Base-by-base conservation (phyloP, 2,113 vertebrate species). In the Microcebus murinus region DNA sequence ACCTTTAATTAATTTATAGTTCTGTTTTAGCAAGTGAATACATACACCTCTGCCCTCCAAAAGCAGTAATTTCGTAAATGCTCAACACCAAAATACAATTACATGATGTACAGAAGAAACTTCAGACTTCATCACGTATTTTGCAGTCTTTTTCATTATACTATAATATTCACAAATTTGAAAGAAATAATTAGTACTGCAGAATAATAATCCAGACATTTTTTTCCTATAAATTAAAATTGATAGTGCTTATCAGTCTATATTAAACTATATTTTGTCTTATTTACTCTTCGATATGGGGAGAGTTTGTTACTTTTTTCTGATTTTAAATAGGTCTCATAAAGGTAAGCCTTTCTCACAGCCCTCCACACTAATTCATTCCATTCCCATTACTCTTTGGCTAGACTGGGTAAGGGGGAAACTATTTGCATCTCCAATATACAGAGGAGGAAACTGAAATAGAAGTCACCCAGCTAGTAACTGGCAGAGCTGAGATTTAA, bases 1-100 rank as follows among this genome's bases (percentile, higher is more conserved):
- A 39, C 6, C 45, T 96, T 92, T 39, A 67, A 59, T 68, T 73
- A 86, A 57, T 71, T 94, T 82, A 8, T 2, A 15, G 1, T 48
- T 90, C 10, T 82, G 31, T 34, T 90, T 90, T 39, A 74, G 23
- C 17, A 14, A 27, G 57, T 15, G 36, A 31, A 11, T 18, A 25
- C 25, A 0, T 3, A 14, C 0, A n/a, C 23, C 4, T 52, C 8
- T 0, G 1, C 11, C 31, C 39, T 10, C 57, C 36, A 8, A 48
- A 7, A 50, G 3, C 18, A 10, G 6, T 0, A 0, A 1, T 39
- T 73, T 94, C 20, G 1, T 15, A 29, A 25, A 65, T 0, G 2
- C 4, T 74, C 39, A 77, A 42, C 42, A 23, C 12, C 18, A 79
- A 61, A 90, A 90, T 14, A 9, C 27, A 50, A 70, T 52, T 45